These are phyloP conservation scores for Chaetops frenatus DNA, from an alignment of 2,113 vertebrate genomes.

Conservation along the genomic window DNA sequence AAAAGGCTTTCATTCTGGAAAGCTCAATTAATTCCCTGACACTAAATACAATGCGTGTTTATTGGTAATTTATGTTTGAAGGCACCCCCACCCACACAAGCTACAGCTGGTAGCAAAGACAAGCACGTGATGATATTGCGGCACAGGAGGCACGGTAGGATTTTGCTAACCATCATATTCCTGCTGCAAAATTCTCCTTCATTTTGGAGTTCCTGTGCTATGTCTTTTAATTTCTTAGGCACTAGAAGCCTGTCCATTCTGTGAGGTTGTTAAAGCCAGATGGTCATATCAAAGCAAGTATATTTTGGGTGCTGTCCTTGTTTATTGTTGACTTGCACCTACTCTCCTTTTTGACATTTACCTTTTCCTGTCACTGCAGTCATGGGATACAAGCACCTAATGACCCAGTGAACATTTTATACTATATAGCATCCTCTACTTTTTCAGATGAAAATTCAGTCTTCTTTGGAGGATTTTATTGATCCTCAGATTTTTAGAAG, in stretches of 20 bases:
- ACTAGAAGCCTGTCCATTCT: background rate
- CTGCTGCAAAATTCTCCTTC: background rate
- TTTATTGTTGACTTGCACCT: background rate
- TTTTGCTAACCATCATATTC: background rate
- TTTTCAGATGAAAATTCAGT: background rate
- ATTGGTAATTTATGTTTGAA: constrained; percentile 26
- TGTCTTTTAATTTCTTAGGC: background rate
- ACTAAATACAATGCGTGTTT: background rate
- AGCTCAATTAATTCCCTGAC: constrained; percentile 36
- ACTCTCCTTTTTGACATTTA: background rate
- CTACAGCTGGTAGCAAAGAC: background rate
- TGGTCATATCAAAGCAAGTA: background rate
- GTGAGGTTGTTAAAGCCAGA: background rate
- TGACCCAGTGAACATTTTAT: background rate
- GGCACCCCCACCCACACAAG: background rate
- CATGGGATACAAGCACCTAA: background rate
- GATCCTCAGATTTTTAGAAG: background rate
- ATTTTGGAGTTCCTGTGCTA: background rate
- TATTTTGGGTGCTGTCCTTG: background rate
- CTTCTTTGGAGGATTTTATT: background rate
- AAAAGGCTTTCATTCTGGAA: background rate
- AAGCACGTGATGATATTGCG: background rate
- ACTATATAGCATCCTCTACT: background rate
- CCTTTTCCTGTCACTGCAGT: background rate
- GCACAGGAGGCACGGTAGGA: background rate